Evolutionary conservation across 2,888 invertebrate species (phyloP), one percentile per base, ranked within the genome.

Genomic region (Lepidocyrtinus sp.): DNA sequence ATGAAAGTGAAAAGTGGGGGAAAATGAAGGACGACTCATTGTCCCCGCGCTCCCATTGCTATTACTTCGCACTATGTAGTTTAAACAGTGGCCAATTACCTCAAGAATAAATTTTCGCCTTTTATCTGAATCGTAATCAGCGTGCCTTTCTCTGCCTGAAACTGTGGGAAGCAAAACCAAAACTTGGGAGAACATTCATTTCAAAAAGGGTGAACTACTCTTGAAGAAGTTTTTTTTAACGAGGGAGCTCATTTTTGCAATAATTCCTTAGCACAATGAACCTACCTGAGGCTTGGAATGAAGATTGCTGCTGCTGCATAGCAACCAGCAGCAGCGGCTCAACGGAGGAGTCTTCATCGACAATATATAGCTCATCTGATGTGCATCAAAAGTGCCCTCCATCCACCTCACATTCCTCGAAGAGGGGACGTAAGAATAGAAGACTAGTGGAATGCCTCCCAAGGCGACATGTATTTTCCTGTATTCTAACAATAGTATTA

Each of bases 251-350:
- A n/a, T n/a, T n/a, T n/a, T n/a, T n/a, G n/a, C n/a, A n/a, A n/a
- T n/a, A 36, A 36, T 50, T 50, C 2, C 50, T 50, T n/a, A 50
- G 77, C 67, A 77, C 77, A 77, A 77, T 77, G 77, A 72, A 77
- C 77, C 72, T 77, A 72, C 77, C 50, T 15, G n/a, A n/a, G n/a
- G 15, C 12, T 22, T 24, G 59, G 50, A n/a, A 26, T 12, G 72
- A 21, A 62, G 26, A 26, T 17, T 21, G 12, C 26, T 74, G 74
- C 45, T 75, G 75, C 63, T 65, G 67, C 46, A 50, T 59, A 67
- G 46, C 45, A 36, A 61, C 2, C 25, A 46, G 70, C 27, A 76
- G 64, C 71, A 65, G 70, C 55, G 15, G 17, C 36, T n/a, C 1
- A 25, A 9, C 27, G 63, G 17, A 63, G 26, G 72, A 59, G 61